These are phyloP conservation scores for Pseudochirops cupreus DNA, from an alignment of 2,797 vertebrate genomes.

Conservation along the genomic window DNA sequence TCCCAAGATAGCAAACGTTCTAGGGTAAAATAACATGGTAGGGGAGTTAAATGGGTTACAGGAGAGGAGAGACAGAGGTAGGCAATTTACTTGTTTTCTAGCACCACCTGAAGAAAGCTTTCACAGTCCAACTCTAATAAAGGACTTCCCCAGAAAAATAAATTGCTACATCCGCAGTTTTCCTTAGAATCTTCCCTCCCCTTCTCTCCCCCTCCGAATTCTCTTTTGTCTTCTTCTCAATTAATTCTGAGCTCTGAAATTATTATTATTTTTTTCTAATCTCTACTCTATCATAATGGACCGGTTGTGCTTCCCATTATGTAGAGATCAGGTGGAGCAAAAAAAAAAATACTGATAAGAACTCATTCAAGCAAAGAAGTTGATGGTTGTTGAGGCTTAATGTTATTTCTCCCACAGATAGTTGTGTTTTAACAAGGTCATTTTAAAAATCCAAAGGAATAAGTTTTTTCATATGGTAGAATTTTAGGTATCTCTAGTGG, in stretches of 20 bases:
- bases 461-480: not conserved
- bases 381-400: not conserved
- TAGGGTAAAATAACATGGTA: not conserved
- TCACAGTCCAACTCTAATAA: not conserved
- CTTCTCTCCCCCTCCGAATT: not conserved
- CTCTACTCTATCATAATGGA: not conserved
- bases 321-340: not conserved
- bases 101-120: not conserved
- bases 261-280: not conserved
- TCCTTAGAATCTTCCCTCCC: not conserved
- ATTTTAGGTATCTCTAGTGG: not conserved
- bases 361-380: not conserved
- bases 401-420: constrained; percentile 44
- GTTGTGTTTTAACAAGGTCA: constrained; percentile 15
- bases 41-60: not conserved
- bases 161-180: not conserved
- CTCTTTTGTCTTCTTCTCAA: not conserved
- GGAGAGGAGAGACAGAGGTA: not conserved
- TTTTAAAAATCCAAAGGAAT: constrained; percentile 36
- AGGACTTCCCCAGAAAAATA: not conserved
- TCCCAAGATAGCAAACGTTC: not conserved
- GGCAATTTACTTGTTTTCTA: not conserved
- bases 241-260: not conserved
- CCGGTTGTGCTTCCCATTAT: not conserved
- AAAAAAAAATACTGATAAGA: not conserved